A percentile compares a stretch with the other conserved stretches of the same genome.
Evolutionary conservation across 2,113 vertebrate genomes (phyloP).

Genomic region (Cercopithecus mona): DNA sequence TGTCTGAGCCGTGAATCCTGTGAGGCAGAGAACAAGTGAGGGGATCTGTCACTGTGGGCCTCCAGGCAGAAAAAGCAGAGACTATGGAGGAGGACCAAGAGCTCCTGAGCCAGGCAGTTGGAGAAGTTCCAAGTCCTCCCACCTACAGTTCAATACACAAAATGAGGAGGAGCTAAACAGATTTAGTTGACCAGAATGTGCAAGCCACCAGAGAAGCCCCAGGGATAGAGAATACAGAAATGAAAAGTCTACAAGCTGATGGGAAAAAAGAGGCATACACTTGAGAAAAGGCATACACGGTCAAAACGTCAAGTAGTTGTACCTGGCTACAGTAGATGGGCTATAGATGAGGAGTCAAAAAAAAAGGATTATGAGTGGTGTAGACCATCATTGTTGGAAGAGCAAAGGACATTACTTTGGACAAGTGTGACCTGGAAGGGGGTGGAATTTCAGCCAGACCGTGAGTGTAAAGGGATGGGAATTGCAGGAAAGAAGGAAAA

Average conservation of each 20-base stretch:
- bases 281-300: not conserved
- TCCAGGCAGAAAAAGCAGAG: slow-evolving; percentile 46
- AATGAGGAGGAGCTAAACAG: not conserved
- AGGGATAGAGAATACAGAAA: not conserved
- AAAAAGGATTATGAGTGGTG: not conserved
- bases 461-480: not conserved
- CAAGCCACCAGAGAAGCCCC: not conserved
- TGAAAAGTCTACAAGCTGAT: not conserved
- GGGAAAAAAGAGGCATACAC: not conserved
- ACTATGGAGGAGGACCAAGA: not conserved
- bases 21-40: slow-evolving; percentile 46
- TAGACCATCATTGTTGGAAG: not conserved
- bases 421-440: not conserved
- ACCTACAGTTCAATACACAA: not conserved
- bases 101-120: not conserved
- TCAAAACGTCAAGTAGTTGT: not conserved
- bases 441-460: not conserved
- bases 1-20: slow-evolving; percentile 61
- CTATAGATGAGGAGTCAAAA: not conserved
- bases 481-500: not conserved
- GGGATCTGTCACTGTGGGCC: slow-evolving; percentile 1
- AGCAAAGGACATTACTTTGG: not conserved
- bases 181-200: not conserved
- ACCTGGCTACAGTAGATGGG: not conserved
- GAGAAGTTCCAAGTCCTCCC: slow-evolving; percentile 24